Evolutionary conservation across 2,888 invertebrate species (phyloP).

Genomic region (Pyrgus malvae): DNA sequence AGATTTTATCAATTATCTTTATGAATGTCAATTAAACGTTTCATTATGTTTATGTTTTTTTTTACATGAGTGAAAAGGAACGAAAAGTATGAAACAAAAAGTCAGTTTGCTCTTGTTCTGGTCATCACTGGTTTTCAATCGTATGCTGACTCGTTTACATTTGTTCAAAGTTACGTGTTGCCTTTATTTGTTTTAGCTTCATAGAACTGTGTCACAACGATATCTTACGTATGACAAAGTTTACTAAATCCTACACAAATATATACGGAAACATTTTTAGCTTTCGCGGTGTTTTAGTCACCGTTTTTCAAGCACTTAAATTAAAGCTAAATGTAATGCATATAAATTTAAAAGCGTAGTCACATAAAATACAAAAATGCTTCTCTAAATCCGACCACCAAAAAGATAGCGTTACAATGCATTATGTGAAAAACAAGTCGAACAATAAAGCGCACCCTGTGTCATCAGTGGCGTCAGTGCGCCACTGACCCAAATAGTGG

Average conservation of each 20-base stretch:
- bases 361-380: not conserved
- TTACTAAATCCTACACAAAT: not conserved
- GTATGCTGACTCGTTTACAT: too few relatives aligned
- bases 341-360: too few relatives aligned
- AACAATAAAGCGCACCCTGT: slow-evolving; percentile 60
- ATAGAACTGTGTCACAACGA: slow-evolving; percentile 10
- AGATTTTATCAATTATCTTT: too few relatives aligned
- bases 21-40: too few relatives aligned
- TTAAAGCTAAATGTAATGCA: too few relatives aligned
- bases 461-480: slow-evolving; percentile 57
- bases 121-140: not conserved
- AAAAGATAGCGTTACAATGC: slow-evolving; percentile 33
- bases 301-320: too few relatives aligned
- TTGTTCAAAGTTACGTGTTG: not conserved
- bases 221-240: slow-evolving; percentile 2
- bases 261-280: too few relatives aligned
- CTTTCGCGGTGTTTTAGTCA: too few relatives aligned
- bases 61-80: too few relatives aligned
- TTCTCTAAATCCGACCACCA: not conserved
- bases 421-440: slow-evolving; percentile 52
- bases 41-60: too few relatives aligned
- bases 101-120: not conserved
- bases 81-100: not conserved
- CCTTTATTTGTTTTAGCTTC: not conserved
- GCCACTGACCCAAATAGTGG: slow-evolving; percentile 72